Percentiles rank a stretch among this genome's conserved stretches.
Conservation (phyloP, 2,888 invertebrate species). For the Asteroscopus sphinx region DNA sequence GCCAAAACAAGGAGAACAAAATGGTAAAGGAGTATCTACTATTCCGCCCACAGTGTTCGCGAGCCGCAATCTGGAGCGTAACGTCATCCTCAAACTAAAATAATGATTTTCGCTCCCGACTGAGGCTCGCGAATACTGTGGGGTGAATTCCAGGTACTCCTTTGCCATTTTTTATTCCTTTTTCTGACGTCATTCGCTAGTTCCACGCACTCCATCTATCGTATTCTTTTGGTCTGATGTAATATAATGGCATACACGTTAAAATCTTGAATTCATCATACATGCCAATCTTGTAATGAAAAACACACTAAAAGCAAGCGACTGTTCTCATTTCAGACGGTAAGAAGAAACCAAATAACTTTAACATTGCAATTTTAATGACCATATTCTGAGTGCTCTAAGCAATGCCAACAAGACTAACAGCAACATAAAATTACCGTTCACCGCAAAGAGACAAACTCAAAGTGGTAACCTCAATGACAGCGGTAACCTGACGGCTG, state of each 20-base stretch:
- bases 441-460: conserved; percentile 16
- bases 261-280: conserved; percentile 4
- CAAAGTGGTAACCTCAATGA: conserved; percentile 38
- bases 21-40: no score
- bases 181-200: no score
- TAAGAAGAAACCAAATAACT: conserved; percentile 9
- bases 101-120: no score
- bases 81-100: no score
- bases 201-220: no score
- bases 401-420: conserved; percentile 7
- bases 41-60: no score
- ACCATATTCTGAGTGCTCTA: conserved; percentile 15
- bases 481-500: conserved; percentile 49
- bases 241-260: conserved; percentile 8
- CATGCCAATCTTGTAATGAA: conserved; percentile 15
- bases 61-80: no score
- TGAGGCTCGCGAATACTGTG: no score
- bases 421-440: conserved; percentile 23
- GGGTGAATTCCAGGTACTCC: no score
- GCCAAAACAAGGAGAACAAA: no score
- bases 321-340: conserved; percentile 21
- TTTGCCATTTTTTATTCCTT: no score
- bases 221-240: not conserved
- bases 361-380: conserved; percentile 23
- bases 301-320: conserved; percentile 9